These are phyloP conservation scores for Pongo abelii DNA, from an alignment of 2,113 vertebrate species.

Conservation along the genomic window DNA sequence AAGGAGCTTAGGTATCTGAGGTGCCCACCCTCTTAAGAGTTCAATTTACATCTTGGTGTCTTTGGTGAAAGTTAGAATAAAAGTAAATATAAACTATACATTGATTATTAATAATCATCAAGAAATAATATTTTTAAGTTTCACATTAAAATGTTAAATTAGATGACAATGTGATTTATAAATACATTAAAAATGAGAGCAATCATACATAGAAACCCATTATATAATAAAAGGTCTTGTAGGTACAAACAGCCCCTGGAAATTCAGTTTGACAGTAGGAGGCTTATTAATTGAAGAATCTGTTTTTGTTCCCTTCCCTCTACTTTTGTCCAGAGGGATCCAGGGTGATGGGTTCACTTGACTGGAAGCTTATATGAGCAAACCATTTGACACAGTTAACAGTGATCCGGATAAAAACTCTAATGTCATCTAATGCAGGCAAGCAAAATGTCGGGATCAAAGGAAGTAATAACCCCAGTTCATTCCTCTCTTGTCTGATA, in stretches of 20 bases:
- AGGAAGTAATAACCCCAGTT: background rate
- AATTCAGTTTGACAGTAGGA: background rate
- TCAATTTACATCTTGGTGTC: background rate
- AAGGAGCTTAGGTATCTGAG: background rate
- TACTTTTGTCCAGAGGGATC: background rate
- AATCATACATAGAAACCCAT: background rate
- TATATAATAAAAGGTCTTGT: background rate
- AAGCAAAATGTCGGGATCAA: background rate
- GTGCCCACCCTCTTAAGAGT: background rate
- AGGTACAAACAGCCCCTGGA: background rate
- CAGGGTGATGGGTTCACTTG: background rate
- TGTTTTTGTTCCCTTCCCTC: accelerated
- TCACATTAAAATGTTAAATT: background rate
- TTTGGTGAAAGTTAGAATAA: background rate
- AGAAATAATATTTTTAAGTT: background rate
- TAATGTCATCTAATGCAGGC: background rate
- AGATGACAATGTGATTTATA: background rate
- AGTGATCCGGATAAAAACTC: background rate
- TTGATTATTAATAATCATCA: background rate
- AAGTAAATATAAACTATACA: background rate
- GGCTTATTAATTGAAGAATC: background rate
- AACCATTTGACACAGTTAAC: background rate
- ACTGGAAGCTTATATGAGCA: background rate
- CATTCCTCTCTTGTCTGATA: background rate
- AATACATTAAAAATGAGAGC: background rate